phyloP scores from a whole-genome alignment of 1,140 invertebrate species.

The Dendrolimus kikuchii region DNA sequence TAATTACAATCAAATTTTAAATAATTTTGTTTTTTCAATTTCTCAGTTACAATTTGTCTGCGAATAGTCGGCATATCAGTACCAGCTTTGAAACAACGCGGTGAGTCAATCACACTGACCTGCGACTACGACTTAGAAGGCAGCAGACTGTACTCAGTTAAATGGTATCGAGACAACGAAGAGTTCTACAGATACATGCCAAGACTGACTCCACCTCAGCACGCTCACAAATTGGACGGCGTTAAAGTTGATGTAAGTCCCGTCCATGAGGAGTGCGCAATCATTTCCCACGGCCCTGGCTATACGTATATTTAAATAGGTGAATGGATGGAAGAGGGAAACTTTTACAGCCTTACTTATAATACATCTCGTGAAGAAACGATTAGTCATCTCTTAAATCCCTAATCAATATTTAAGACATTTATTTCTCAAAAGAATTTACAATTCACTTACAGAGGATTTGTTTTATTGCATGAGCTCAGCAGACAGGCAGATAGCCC shows the following conservation, averaged over 20 bases:
- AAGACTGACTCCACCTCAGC: conserved; percentile 56
- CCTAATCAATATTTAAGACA: no score
- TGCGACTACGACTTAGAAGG: conserved; percentile 66
- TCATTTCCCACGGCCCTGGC: no score
- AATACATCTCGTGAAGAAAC: no score
- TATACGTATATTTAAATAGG: no score
- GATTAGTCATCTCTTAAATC: no score
- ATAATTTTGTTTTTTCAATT: conserved; percentile 5
- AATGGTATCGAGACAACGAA: conserved; percentile 86
- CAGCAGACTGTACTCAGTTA: conserved; percentile 82
- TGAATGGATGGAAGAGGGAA: no score
- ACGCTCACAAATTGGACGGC: conserved; percentile 51
- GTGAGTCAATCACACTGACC: conserved; percentile 51
- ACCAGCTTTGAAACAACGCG: conserved; percentile 44
- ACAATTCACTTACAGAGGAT: no score
- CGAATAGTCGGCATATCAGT: conserved; percentile 49
- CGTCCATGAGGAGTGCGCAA: no score
- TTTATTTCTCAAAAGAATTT: no score
- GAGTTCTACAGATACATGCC: conserved; percentile 88
- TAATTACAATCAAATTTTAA: neutral
- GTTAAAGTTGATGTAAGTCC: conserved; percentile 51
- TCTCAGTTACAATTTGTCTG: conserved; percentile 43
- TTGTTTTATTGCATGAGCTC: no score
- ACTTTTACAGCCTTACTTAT: no score
- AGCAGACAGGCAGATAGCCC: no score